Evolutionary conservation across 2,797 vertebrate species (phyloP), one percentile per base, ranked within the genome.

Genomic region (Betta splendens): DNA sequence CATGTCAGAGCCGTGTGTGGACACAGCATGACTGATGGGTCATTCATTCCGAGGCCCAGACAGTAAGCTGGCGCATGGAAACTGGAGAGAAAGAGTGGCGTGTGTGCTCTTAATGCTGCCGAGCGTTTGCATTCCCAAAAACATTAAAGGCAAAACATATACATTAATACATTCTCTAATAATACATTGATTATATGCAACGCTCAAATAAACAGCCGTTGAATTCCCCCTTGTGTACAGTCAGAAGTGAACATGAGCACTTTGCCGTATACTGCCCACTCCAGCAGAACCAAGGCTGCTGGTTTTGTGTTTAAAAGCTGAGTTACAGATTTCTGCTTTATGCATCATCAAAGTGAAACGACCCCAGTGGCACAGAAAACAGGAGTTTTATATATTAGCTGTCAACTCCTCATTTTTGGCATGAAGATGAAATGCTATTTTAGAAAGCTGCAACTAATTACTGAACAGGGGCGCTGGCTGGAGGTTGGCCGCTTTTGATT

Each of bases 401-500:
- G 56, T 79, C 74, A 71, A 45, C 33, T 17, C 18, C 56, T 72
- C 26, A 8, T 55, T 57, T 77, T 68, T 65, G 66, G 78, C 59
- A 69, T n/a, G 50, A 71, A 57, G 36, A 68, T 72, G 47, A 78
- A 79, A 83, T 64, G 29, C 21, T 56, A 68, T 79, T 75, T 70
- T 47, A 66, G 64, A 71, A 81, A 81, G 50, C 37, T 31, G 35
- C 50, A 69, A 79, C 70, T 81, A 81, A 89, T 89, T 87, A 83
- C 2, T 11, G 80, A 80, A 73, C 59, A 73, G 66, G 26, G 7
- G 58, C 2, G 26, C 62, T 54, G 53, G 63, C 64, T 76, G 21
- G 58, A 74, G 54, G 69, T 71, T 71, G 62, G 54, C 48, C 12
- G 3, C 45, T 62, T 47, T 57, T 84, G 85, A 90, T 78, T 82